Base-by-base conservation (phyloP, 1,140 invertebrate genomes). In the Lysiphlebus fabarum region DNA sequence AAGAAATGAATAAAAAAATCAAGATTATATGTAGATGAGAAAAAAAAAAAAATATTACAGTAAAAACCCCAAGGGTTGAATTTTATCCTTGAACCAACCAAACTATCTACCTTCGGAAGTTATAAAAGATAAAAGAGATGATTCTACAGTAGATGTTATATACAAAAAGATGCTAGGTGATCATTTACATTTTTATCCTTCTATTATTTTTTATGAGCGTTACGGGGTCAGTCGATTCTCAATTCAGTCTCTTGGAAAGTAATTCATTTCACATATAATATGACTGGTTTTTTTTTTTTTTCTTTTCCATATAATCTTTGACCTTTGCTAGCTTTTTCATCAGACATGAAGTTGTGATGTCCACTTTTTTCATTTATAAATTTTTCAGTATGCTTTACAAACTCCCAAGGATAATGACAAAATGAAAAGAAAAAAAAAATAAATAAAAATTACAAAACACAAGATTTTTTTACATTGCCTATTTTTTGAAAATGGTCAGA, bases 101-200 rank as follows among this genome's bases (percentile, higher is more conserved):
- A 33, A 9, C 47, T 37, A 61, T 62, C 44, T 58, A 58, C 50
- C 56, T 17, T 33, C 56, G 54, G 34, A 48, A 54, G 40, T 51
- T 61, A 56, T 58, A 54, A 60, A 65, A 47, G 55, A 44, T 62
- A 58, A 53, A 53, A 41, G 47, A 11, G 57, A 54, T 58, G 58
- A 53, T 38, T 26, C 17, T 4, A 4, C 17, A 26, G 17, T 26
- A 38, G 47, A 26, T 43, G 50, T 56, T 53, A 51, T 59, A 33
- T 34, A 12, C 12, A 53, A 44, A 38, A 4, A 44, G 42, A 58
- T 49, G 37, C 14, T 44, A 59, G 47, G 48, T 45, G 57, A 65
- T 65, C 62, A 61, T 67, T 67, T 65, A 65, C 66, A 65, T 69
- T 66, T 65, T 61, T 56, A 64, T 64, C 50, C 61, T 64, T 49